Evolutionary conservation across 2,888 invertebrate species (phyloP).

Genomic region (Andrena bucephala): DNA sequence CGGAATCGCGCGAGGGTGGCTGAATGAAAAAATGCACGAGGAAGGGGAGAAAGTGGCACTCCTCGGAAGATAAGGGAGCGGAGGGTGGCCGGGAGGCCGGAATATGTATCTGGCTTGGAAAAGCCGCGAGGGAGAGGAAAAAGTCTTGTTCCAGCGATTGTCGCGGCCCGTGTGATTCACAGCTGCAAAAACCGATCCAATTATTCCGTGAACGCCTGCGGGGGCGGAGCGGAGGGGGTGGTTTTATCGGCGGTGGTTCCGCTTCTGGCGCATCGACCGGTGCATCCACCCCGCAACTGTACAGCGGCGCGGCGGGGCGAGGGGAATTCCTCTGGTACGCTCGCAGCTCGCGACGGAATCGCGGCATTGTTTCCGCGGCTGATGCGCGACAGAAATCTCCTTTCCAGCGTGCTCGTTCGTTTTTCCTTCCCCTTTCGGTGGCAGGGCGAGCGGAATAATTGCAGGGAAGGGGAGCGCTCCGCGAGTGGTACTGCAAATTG

Average conservation of each 20-base stretch:
- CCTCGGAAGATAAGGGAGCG: slow-evolving; percentile 38
- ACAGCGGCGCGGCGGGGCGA: neutral
- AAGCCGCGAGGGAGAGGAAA: slow-evolving; percentile 33
- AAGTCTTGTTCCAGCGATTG: slow-evolving; percentile 55
- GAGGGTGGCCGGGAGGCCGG: slow-evolving; percentile 17
- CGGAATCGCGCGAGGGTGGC: too few relatives aligned
- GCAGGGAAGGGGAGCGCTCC: neutral
- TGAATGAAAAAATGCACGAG: neutral
- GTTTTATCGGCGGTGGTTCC: slow-evolving; percentile 32
- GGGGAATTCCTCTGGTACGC: slow-evolving; percentile 8
- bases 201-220: slow-evolving; percentile 54
- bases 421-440: neutral
- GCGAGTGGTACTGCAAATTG: neutral
- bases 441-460: neutral
- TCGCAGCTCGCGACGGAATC: slow-evolving; percentile 15
- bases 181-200: slow-evolving; percentile 71
- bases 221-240: slow-evolving; percentile 1
- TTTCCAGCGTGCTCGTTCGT: neutral
- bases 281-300: slow-evolving; percentile 12
- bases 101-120: slow-evolving; percentile 39
- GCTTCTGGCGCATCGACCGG: slow-evolving; percentile 29
- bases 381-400: slow-evolving; percentile 20
- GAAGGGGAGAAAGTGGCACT: slow-evolving; percentile 25
- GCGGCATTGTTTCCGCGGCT: slow-evolving; percentile 22
- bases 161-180: slow-evolving; percentile 56